Evolutionary conservation across 2,888 invertebrate genomes (phyloP), one percentile per base, ranked within the genome.

Genomic region (Drosophila ezoana): DNA sequence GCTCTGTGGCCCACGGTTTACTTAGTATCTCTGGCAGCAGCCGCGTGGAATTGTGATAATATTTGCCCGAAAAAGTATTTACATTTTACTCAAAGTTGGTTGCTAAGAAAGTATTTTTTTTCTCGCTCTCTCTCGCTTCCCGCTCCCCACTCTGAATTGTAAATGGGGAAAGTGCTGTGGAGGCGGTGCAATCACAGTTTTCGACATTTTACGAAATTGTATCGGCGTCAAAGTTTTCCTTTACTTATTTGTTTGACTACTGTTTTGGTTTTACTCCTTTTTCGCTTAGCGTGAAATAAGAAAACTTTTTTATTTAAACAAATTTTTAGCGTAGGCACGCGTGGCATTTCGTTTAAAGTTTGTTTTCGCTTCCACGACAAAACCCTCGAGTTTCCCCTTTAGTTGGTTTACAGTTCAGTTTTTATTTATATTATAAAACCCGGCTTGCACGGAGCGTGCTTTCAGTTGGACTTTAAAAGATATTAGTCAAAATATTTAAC

Each of bases 1-100:
- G 37, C 47, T 35, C 52, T n/a, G 43, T 33, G 60, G 61, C 61
- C 49, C 41, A 65, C 64, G 56, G 70, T 83, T 83, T 89, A 79
- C 79, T 89, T 71, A 66, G 86, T 79, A 72, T 85, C 67, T 74
- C 56, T 66, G 66, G 60, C 77, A 71, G 72, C 57, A 77, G 61
- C 62, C 60, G 64, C 59, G 23, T 78, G 79, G 77, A 87, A 76
- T 87, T 90, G 89, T 89, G 78, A 90, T 90, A 90, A 90, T 90
- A 89, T 90, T 90, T 90, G 76, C 80, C 69, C 47, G 62, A 66
- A 79, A 89, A 89, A 89, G 90, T 90, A 90, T 89, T 89, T 89
- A 89, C 90, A 89, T 89, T 84, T 85, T 76, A 69, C 76, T 85
- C 76, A 87, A 83, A 84, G 76, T 88, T 88, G 49, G 62, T 51